Percentiles rank a stretch among this genome's conserved stretches.
These are phyloP conservation scores for Paradisaea rubra DNA, from an alignment of 2,113 vertebrate genomes.

Conservation along the genomic window DNA sequence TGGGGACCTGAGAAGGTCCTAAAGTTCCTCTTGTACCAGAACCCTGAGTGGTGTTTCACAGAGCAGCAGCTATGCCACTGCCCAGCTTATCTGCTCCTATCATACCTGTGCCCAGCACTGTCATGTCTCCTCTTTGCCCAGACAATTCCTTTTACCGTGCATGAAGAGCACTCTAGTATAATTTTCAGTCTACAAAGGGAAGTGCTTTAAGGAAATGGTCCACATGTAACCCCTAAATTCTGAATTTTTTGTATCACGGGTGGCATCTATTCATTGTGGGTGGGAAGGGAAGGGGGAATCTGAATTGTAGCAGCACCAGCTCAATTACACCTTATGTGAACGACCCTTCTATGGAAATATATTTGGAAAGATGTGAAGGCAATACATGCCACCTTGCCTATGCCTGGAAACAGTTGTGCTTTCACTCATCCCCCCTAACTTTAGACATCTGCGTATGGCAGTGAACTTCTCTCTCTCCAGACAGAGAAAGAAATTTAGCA, in stretches of 20 bases:
- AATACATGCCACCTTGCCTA: not conserved
- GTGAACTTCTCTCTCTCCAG: not conserved
- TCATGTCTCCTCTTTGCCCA: not conserved
- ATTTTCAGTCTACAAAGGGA: not conserved
- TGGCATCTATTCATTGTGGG: not conserved
- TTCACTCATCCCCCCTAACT: not conserved
- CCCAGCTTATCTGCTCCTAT: not conserved
- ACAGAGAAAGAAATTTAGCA: not conserved
- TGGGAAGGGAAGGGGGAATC: fast-evolving
- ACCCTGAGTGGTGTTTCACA: not conserved
- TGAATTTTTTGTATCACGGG: not conserved
- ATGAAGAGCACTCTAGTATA: not conserved
- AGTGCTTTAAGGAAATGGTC: not conserved
- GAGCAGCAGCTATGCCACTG: not conserved
- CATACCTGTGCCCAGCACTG: not conserved
- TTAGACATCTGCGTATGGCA: not conserved
- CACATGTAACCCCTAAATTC: not conserved
- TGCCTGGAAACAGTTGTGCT: not conserved
- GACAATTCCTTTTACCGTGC: not conserved
- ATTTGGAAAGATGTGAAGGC: not conserved
- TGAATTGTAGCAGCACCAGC: not conserved
- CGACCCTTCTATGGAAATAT: not conserved
- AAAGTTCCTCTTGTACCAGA: not conserved
- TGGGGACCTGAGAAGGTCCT: not conserved
- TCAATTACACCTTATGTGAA: not conserved